Evolutionary conservation across 1,140 invertebrate species (phyloP), one percentile per base, ranked within the genome.

Genomic region (Magallana ariakensis): DNA sequence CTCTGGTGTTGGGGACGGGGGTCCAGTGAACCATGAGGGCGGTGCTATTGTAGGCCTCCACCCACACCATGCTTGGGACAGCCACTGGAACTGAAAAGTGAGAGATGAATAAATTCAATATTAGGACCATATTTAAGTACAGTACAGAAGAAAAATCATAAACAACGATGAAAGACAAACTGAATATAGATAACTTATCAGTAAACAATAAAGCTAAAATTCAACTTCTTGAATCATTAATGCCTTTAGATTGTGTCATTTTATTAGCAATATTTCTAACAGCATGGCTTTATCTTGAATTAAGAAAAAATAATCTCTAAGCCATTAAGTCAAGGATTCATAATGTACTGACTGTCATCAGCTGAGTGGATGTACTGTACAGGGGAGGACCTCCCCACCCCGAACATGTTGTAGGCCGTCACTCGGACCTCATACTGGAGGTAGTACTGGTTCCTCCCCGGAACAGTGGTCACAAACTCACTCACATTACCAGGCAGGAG

Each of bases 21-120:
- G 95, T 93, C 98, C 98, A 99, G 10, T 96, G 97, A 0, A 99
- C 97, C 92, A 98, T 98, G 55, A 99, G 95, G 53, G 98, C 96
- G 0, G 98, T 99, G 0, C 98, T 97, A 94, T 99, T 99, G 93
- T 96, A 97, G 0, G 97, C 96, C 9, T 95, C 90, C 0, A 97
- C 97, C 46, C 95, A 95, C 0, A 98, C 97, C 91, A 97, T 96
- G 89, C 97, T 97, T 7, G 98, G 98, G 6, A 98, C 97, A 15
- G 97, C 97, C 92, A 97, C 97, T 0, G 98, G 98, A 97, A 99
- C 98, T 95, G 88, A 0, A 4, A 33, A 5, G 19, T n/a, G 7
- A 80, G 0, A 5, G 16, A 80, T 6, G 3, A 87, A 33, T 33
- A 33, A 33, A 33, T 33, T 33, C 33, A 33, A 3, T n/a, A n/a